Conservation (phyloP, 2,113 vertebrate species). For the Trematocara macrostoma region DNA sequence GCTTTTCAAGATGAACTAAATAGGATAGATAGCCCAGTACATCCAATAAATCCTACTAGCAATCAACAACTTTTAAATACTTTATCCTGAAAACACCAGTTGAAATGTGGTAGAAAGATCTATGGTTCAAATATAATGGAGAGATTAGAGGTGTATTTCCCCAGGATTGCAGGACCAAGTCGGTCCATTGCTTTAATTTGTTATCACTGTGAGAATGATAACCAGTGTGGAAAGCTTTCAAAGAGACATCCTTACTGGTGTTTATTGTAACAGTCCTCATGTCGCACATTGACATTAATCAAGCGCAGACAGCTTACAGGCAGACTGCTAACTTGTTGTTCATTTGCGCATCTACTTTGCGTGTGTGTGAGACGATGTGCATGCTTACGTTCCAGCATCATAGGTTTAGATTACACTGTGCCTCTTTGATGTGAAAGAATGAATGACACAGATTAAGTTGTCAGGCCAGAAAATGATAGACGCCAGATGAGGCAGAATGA, state of each 20-base stretch:
- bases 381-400: background rate
- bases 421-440: slow-evolving; percentile 63
- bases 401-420: slow-evolving; percentile 3
- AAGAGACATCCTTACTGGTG: background rate
- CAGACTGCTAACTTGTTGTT: background rate
- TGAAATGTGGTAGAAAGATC: background rate
- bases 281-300: background rate
- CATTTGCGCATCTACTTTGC: background rate
- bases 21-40: background rate
- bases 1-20: background rate
- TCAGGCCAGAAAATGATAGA: slow-evolving; percentile 55
- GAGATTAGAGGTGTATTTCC: background rate
- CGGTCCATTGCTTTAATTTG: background rate
- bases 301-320: background rate
- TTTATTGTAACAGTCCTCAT: background rate
- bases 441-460: slow-evolving; percentile 67
- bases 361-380: background rate
- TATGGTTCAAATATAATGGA: slow-evolving; percentile 9
- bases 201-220: background rate
- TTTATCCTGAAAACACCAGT: background rate
- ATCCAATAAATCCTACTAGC: background rate
- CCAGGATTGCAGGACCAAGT: background rate
- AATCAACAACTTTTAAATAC: background rate
- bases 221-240: background rate
- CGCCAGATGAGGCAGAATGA: slow-evolving; percentile 58